Percentiles rank a stretch among this genome's conserved stretches.
These are phyloP conservation scores for Delia radicum DNA, from an alignment of 1,140 invertebrate genomes.

Conservation along the genomic window DNA sequence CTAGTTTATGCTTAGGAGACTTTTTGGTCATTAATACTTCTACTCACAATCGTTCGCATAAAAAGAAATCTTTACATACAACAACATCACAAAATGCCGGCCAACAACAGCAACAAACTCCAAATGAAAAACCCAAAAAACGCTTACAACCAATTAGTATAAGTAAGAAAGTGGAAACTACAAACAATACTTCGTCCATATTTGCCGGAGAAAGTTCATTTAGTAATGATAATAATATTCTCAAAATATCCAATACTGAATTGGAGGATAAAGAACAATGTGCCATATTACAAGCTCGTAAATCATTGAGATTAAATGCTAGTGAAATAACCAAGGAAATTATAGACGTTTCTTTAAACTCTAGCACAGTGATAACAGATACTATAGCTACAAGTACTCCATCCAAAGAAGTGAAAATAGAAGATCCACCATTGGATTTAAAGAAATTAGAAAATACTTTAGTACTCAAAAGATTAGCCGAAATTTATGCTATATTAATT, in stretches of 20 bases:
- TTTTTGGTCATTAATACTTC: conserved; percentile 32
- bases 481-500: conserved; percentile 43
- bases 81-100: background rate
- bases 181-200: background rate
- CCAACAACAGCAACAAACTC: background rate
- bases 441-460: conserved; percentile 10
- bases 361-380: background rate
- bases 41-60: conserved; percentile 35
- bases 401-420: background rate
- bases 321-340: conserved; percentile 38
- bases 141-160: conserved; percentile 50
- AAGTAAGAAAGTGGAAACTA: background rate
- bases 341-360: conserved; percentile 18
- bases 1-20: conserved; percentile 46
- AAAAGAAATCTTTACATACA: conserved; percentile 30
- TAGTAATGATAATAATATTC: conserved; percentile 51
- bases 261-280: conserved; percentile 43
- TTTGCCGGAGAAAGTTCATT: conserved; percentile 49
- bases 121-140: conserved; percentile 39
- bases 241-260: conserved; percentile 42
- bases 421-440: conserved; percentile 1
- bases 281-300: conserved; percentile 41
- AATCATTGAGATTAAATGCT: conserved; percentile 36
- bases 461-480: conserved; percentile 26
- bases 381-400: background rate